Conservation (phyloP, 2,797 vertebrate species). For the Chiroxiphia lanceolata region DNA sequence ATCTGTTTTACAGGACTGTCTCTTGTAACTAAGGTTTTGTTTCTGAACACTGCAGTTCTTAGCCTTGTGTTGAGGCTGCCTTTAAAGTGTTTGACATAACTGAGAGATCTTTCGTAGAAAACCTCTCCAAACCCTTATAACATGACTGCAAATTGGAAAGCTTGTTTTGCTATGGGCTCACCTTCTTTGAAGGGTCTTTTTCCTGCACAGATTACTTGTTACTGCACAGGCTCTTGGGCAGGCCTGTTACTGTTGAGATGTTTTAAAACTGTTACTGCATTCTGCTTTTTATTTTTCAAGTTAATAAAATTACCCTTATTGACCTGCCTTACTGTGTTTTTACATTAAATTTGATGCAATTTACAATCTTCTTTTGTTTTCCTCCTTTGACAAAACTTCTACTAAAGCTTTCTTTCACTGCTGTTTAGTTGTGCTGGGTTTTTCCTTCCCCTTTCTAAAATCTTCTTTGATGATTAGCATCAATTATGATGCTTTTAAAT, state of each 20-base stretch:
- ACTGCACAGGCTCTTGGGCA: background rate
- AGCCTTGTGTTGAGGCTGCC: background rate
- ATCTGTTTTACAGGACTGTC: background rate
- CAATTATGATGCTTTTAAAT: background rate
- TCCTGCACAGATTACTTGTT: background rate
- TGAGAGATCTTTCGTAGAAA: background rate
- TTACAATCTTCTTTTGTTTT: background rate
- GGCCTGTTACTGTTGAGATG: background rate
- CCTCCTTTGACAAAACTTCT: background rate
- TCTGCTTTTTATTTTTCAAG: background rate
- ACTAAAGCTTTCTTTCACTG: background rate
- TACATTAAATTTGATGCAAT: background rate
- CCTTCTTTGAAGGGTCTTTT: background rate
- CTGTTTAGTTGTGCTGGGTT: background rate
- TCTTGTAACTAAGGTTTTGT: background rate
- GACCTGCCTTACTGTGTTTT: background rate
- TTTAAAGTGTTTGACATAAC: background rate
- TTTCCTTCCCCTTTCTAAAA: background rate
- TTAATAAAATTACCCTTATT: background rate
- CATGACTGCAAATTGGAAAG: background rate
- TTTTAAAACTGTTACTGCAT: background rate
- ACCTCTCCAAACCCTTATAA: background rate
- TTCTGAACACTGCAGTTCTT: background rate
- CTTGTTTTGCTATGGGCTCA: accelerated
- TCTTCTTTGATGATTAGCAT: background rate